Conservation (phyloP, 2,797 vertebrate species). For the Scarus forsteni region DNA sequence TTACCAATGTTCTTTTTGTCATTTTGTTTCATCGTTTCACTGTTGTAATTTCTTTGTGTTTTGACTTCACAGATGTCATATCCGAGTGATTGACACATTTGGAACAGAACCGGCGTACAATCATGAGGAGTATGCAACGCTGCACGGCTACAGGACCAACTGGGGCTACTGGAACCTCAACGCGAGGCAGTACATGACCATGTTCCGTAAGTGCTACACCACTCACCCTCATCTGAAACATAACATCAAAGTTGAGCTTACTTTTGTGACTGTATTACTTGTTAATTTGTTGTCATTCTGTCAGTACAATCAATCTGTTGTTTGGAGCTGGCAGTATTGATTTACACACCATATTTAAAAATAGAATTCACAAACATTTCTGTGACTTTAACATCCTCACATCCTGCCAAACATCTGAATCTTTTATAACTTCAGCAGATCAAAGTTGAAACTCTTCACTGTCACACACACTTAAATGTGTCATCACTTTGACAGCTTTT, state of each 20-base stretch:
- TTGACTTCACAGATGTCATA: slow-evolving; percentile 88
- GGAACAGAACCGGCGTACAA: slow-evolving; percentile 97
- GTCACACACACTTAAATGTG: slow-evolving; percentile 17
- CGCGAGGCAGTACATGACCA: slow-evolving; percentile 97
- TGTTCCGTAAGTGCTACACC: slow-evolving; percentile 93
- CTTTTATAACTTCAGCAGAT: slow-evolving; percentile 29
- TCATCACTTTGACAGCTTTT: slow-evolving; percentile 35
- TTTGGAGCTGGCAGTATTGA: not conserved
- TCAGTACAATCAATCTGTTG: not conserved
- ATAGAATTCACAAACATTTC: not conserved
- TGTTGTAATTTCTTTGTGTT: not conserved
- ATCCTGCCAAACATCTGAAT: not conserved
- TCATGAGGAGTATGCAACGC: slow-evolving; percentile 94
- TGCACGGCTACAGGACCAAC: slow-evolving; percentile 95
- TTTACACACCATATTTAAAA: not conserved
- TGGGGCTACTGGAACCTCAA: slow-evolving; percentile 99
- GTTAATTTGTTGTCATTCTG: not conserved
- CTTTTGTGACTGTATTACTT: not conserved
- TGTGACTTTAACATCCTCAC: not conserved
- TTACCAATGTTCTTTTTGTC: no score
- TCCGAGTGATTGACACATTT: slow-evolving; percentile 96
- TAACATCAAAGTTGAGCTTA: no score
- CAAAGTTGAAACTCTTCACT: not conserved
- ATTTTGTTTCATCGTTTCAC: not conserved
- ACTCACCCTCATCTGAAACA: not conserved